These are phyloP conservation scores for Auanema freiburgensis DNA, from an alignment of 2,888 invertebrate species.

Conservation along the genomic window DNA sequence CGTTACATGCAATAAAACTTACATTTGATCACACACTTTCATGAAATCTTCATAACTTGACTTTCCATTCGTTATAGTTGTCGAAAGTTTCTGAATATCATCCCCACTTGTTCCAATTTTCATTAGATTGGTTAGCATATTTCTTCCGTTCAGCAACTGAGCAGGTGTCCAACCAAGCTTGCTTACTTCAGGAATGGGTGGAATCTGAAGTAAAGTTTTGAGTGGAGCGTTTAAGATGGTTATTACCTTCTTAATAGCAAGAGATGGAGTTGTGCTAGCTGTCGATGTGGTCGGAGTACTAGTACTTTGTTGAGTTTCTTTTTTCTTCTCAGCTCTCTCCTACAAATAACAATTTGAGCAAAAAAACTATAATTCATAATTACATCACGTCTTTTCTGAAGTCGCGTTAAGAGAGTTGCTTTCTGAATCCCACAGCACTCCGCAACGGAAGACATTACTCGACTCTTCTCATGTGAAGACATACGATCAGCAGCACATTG, in stretches of 20 bases:
- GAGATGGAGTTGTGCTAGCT: not conserved
- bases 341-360: not conserved
- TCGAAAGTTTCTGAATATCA: not conserved
- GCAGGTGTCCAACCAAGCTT: too few relatives aligned
- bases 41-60: constrained; percentile 2
- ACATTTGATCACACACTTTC: constrained; percentile 4
- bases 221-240: not conserved
- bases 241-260: not conserved
- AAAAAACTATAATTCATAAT: not conserved
- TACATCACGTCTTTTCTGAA: constrained; percentile 15
- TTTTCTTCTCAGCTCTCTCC: not conserved
- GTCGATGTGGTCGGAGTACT: not conserved
- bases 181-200: too few relatives aligned
- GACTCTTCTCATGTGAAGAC: constrained; percentile 13
- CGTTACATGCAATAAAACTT: not conserved
- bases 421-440: constrained; percentile 15
- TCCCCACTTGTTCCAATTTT: not conserved
- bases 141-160: not conserved
- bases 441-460: constrained; percentile 10
- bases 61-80: not conserved
- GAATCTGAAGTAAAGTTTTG: too few relatives aligned
- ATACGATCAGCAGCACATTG: constrained; percentile 14
- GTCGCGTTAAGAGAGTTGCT: constrained; percentile 10
- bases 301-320: not conserved
- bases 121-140: not conserved